These are phyloP conservation scores for Ibycter americanus DNA, from an alignment of 2,797 vertebrate species.

Conservation along the genomic window DNA sequence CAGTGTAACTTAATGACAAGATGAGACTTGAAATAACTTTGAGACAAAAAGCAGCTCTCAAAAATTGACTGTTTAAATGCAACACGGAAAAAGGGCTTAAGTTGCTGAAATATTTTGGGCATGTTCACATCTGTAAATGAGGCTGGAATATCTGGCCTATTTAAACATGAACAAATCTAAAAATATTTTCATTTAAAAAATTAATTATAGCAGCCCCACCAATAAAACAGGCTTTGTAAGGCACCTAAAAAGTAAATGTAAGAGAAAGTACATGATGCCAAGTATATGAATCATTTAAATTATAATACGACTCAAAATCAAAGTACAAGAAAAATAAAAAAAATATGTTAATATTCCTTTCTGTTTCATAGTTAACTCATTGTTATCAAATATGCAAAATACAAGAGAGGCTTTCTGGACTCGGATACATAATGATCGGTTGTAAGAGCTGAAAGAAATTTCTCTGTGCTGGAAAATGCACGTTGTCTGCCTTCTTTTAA, in stretches of 20 bases:
- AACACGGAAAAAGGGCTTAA: background rate
- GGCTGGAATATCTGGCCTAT: conserved; percentile 14
- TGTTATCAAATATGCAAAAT: background rate
- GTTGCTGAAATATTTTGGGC: conserved; percentile 33
- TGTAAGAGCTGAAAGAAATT: background rate
- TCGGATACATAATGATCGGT: background rate
- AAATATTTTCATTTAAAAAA: background rate
- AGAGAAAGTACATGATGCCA: background rate
- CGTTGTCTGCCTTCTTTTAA: background rate
- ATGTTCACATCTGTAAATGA: conserved; percentile 22
- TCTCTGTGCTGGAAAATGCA: background rate
- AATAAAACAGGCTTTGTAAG: background rate
- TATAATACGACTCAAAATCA: background rate
- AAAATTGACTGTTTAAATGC: background rate
- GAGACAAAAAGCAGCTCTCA: background rate
- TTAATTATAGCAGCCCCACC: background rate
- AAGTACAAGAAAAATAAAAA: background rate
- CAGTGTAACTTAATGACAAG: background rate
- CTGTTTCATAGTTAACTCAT: background rate
- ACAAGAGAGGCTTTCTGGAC: background rate
- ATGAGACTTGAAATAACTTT: conserved; percentile 45
- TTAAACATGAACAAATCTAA: background rate
- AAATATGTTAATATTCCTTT: background rate
- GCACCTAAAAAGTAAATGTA: background rate
- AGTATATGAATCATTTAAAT: background rate